These are phyloP conservation scores for Melanocharis versteri DNA, from an alignment of 2,113 vertebrate species.

Conservation along the genomic window DNA sequence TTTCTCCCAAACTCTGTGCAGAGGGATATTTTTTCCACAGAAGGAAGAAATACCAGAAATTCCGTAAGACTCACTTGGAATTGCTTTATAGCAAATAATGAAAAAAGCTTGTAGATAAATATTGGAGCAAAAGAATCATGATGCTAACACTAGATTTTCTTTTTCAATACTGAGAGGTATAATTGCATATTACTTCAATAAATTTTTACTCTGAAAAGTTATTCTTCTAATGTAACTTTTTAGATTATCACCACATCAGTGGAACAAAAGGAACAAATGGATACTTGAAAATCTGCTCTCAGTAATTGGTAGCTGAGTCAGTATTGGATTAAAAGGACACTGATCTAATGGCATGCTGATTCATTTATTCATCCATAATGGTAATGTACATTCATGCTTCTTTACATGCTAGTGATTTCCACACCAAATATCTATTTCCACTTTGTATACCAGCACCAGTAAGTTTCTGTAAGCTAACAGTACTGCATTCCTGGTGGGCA, in stretches of 20 bases:
- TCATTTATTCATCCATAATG: neutral
- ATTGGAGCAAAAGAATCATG: neutral
- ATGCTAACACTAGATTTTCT: neutral
- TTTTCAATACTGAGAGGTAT: neutral
- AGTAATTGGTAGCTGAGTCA: neutral
- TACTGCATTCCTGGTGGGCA: neutral
- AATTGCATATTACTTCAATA: neutral
- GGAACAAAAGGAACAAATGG: neutral
- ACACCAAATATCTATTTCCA: neutral
- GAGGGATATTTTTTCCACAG: neutral
- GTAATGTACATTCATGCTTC: fast-evolving
- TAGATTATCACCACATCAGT: neutral
- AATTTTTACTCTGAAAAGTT: neutral
- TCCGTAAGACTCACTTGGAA: neutral
- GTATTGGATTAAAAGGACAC: neutral
- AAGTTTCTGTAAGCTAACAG: neutral
- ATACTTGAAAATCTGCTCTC: neutral
- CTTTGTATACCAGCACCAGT: neutral
- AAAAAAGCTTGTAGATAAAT: neutral
- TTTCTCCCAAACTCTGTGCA: neutral
- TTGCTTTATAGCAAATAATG: neutral
- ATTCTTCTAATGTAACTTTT: neutral
- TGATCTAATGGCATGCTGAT: neutral
- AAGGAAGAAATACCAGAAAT: neutral
- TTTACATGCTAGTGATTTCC: neutral